Percentiles rank a stretch among this genome's conserved stretches.
phyloP scores from a whole-genome alignment of 2,888 invertebrate species.

The Galeopsomyia nigrocyanea region DNA sequence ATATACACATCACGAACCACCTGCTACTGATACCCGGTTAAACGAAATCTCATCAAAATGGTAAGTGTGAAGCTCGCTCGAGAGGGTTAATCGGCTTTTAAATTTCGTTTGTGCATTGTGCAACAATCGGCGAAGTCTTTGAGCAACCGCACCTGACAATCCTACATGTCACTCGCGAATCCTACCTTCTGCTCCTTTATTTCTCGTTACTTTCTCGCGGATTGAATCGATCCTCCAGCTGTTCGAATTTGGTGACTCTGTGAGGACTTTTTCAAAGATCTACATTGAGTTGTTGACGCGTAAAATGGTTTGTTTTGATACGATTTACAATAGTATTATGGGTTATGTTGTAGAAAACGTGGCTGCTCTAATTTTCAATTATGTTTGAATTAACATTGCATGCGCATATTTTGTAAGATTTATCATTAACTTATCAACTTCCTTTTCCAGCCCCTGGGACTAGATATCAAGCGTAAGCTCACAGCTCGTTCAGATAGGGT shows the following conservation, averaged over 20 bases:
- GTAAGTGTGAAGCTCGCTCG: conserved; percentile 7
- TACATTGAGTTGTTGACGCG: background rate
- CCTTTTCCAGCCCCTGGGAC: conserved; percentile 83
- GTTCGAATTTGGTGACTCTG: background rate
- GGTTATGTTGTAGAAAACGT: conserved; percentile 41
- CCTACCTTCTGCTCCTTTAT: conserved; percentile 29
- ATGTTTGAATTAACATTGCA: background rate
- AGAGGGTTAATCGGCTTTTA: background rate
- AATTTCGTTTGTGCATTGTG: background rate
- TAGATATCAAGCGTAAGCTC: conserved; percentile 98
- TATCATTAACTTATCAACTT: too few relatives aligned
- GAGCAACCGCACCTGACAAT: conserved; percentile 23
- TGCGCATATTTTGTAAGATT: background rate
- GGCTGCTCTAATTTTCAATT: background rate
- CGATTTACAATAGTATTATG: background rate
- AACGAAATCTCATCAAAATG: conserved; percentile 11
- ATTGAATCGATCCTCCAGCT: background rate
- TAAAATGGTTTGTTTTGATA: conserved; percentile 34
- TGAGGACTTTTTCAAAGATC: background rate
- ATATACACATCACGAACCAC: background rate
- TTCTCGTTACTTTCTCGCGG: background rate
- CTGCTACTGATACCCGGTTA: background rate
- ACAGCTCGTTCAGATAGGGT: conserved; percentile 98
- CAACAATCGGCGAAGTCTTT: conserved; percentile 21
- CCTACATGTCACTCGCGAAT: conserved; percentile 25